Base-by-base conservation (phyloP, 2,888 invertebrate species). In the Villa cingulata region DNA sequence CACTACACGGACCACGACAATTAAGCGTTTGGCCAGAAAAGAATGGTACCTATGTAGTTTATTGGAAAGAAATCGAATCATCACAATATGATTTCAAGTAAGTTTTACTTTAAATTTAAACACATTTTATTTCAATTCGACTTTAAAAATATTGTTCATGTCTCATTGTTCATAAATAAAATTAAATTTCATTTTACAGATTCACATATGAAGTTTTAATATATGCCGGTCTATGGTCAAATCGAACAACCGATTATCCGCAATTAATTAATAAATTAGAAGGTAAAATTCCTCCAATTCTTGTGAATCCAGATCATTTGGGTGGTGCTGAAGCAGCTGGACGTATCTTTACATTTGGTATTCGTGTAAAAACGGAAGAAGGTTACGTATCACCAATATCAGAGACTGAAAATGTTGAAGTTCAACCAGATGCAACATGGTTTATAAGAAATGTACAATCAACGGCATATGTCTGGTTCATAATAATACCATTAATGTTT, bases 171-270 rank as follows among this genome's bases (percentile, higher is more conserved):
- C n/a, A n/a, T n/a, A n/a, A n/a, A n/a, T n/a, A n/a, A n/a, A n/a
- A n/a, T n/a, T n/a, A n/a, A n/a, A n/a, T 7, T 45, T 51, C 52
- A 48, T 51, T 34, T 62, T 63, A 9, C 45, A 73, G 73, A 10
- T 75, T 70, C 56, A 65, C 72, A 50, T 87, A 80, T 61, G 78
- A 83, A 63, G 71, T 86, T 15, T 68, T 83, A 50, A 73, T 86
- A 1, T 77, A 77, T 2, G 72, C 75, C 56, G 74, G 74, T 12
- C 62, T 32, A 32, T 68, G 69, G 43, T 74, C 72, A 49, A 65
- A 75, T 46, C 49, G 45, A 59, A 70, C 72, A 4, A 68, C 73
- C 1, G 68, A 73, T 46, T 65, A 74, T 58, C 49, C 73, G 48
- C 51, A 72, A 0, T 63, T 70, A n/a, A 50, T 57, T 9, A 55